Percentiles rank a stretch among this genome's conserved stretches.
Conservation (phyloP, 2,113 vertebrate species). For the Macrotis lagotis region DNA sequence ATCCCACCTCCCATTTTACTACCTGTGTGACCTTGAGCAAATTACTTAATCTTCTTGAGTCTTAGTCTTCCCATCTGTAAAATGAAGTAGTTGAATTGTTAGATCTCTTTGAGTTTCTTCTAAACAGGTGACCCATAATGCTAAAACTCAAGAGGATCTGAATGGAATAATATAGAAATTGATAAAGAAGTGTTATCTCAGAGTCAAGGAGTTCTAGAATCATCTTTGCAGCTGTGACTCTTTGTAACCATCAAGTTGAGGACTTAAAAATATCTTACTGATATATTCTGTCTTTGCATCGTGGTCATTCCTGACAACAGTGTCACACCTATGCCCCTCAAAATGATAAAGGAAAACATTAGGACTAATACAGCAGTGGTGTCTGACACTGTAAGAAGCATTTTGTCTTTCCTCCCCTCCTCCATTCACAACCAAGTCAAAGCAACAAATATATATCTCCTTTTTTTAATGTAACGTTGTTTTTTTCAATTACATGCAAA, state of each 20-base stretch:
- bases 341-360: background rate
- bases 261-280: background rate
- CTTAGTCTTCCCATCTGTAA: background rate
- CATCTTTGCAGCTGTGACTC: background rate
- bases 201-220: background rate
- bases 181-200: background rate
- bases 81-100: background rate
- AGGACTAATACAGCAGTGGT: background rate
- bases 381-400: background rate
- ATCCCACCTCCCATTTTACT: background rate
- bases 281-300: background rate
- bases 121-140: background rate
- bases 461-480: too few relatives aligned
- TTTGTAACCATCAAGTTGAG: background rate
- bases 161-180: background rate
- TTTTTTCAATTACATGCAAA: too few relatives aligned
- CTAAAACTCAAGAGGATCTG: background rate
- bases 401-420: background rate
- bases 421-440: background rate
- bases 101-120: background rate
- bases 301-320: background rate
- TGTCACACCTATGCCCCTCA: background rate
- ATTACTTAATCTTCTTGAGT: background rate
- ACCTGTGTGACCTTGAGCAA: background rate
- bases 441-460: too few relatives aligned